These are phyloP conservation scores for Martes martes DNA, from an alignment of 2,113 vertebrate genomes.

Conservation along the genomic window DNA sequence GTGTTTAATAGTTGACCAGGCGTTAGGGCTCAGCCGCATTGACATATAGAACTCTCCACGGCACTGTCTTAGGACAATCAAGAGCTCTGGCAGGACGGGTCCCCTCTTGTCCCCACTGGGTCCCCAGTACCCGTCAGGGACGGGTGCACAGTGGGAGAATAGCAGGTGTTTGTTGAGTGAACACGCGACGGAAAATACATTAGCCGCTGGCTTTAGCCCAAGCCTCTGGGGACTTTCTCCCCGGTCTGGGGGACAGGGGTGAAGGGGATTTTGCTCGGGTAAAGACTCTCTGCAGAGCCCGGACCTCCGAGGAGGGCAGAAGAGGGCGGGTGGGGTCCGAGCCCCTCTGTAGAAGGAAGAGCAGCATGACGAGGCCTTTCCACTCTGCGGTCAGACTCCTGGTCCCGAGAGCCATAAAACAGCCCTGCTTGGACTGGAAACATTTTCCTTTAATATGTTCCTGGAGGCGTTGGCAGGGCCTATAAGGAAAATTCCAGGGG, in stretches of 20 bases:
- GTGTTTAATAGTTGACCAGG: background rate
- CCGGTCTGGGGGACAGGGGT: accelerated
- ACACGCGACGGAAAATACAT: background rate
- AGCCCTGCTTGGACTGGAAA: constrained; percentile 42
- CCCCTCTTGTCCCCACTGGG: too few species aligned
- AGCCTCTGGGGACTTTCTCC: background rate
- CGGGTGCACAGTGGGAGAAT: accelerated
- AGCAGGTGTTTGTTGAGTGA: background rate
- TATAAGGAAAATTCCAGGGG: constrained; percentile 65
- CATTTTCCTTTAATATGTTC: constrained; percentile 48
- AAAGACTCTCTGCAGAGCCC: background rate
- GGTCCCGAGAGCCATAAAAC: constrained; percentile 26
- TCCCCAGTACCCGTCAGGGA: background rate
- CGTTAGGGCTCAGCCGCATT: background rate
- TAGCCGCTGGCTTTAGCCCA: background rate
- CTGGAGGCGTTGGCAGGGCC: constrained; percentile 51
- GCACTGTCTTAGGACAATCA: background rate
- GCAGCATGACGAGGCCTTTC: background rate
- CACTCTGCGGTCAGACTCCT: constrained; percentile 33
- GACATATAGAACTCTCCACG: background rate
- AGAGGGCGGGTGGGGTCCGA: background rate
- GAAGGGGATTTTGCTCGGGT: background rate
- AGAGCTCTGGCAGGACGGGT: background rate
- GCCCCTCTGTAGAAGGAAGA: accelerated
- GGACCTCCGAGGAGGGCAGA: background rate